Evolutionary conservation across 1,140 invertebrate genomes (phyloP).

Genomic region (Drosophila baimaii): DNA sequence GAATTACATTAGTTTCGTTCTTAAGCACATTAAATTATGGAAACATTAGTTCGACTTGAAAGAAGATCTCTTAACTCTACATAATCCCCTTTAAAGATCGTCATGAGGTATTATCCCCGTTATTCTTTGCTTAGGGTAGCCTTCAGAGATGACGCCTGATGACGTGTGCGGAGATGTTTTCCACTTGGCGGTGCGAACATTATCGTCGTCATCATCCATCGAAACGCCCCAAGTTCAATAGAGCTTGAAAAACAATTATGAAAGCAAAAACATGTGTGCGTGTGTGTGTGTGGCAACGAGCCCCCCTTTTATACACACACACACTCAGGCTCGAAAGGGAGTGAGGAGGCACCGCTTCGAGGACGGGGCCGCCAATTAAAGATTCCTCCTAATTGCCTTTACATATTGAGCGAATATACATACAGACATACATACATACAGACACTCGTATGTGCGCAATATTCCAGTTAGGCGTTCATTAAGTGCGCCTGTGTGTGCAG

Average conservation of each 20-base stretch:
- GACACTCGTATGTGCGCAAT: slow-evolving; percentile 20
- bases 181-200: slow-evolving; percentile 43
- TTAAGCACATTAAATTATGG: background rate
- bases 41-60: background rate
- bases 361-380: slow-evolving; percentile 72
- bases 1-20: background rate
- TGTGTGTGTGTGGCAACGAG: slow-evolving; percentile 62
- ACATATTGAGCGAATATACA: slow-evolving; percentile 11
- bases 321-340: background rate
- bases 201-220: slow-evolving; percentile 42
- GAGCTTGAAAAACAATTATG: slow-evolving; percentile 78
- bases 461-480: slow-evolving; percentile 23
- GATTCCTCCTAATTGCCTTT: slow-evolving; percentile 67
- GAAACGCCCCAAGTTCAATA: slow-evolving; percentile 62
- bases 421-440: background rate
- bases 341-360: slow-evolving; percentile 24
- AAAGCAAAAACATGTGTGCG: slow-evolving; percentile 28
- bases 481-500: slow-evolving; percentile 19
- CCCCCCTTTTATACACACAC: slow-evolving; percentile 19
- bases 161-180: slow-evolving; percentile 71
- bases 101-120: background rate
- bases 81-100: background rate
- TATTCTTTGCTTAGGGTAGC: slow-evolving; percentile 6
- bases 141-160: slow-evolving; percentile 40
- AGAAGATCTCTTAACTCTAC: background rate